phyloP scores from a whole-genome alignment of 1,140 invertebrate species.

The Lerema accius region DNA sequence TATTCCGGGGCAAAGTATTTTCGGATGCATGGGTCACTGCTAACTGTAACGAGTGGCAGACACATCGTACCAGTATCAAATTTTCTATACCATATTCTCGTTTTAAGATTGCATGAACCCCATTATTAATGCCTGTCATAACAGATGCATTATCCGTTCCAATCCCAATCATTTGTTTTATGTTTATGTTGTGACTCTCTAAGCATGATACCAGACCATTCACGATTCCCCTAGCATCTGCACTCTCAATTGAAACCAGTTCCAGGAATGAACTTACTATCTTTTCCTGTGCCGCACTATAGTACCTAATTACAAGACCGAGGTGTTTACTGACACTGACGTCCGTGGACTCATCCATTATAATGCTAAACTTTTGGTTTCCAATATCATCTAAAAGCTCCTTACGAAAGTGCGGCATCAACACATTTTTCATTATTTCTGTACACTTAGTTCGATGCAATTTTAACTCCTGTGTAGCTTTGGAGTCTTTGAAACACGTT shows the following conservation, averaged over 20 bases:
- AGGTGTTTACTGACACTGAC: conserved; percentile 57
- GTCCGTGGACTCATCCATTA: conserved; percentile 73
- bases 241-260: no score
- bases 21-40: conserved; percentile 5
- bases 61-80: conserved; percentile 8
- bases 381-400: conserved; percentile 53
- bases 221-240: no score
- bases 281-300: conserved; percentile 40
- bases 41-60: conserved; percentile 2
- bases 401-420: conserved; percentile 51
- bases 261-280: conserved; percentile 40
- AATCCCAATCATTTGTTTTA: conserved; percentile 54
- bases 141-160: conserved; percentile 57
- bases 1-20: not conserved
- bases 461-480: conserved; percentile 31
- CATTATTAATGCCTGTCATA: conserved; percentile 52
- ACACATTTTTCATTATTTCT: conserved; percentile 58
- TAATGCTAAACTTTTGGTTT: conserved; percentile 55
- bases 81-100: not conserved
- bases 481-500: no score
- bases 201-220: no score
- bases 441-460: conserved; percentile 62
- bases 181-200: conserved; percentile 10
- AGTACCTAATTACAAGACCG: conserved; percentile 63
- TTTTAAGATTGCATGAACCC: conserved; percentile 40